Evolutionary conservation across 2,888 invertebrate genomes (phyloP).

Genomic region (Megastigmus dorsalis): DNA sequence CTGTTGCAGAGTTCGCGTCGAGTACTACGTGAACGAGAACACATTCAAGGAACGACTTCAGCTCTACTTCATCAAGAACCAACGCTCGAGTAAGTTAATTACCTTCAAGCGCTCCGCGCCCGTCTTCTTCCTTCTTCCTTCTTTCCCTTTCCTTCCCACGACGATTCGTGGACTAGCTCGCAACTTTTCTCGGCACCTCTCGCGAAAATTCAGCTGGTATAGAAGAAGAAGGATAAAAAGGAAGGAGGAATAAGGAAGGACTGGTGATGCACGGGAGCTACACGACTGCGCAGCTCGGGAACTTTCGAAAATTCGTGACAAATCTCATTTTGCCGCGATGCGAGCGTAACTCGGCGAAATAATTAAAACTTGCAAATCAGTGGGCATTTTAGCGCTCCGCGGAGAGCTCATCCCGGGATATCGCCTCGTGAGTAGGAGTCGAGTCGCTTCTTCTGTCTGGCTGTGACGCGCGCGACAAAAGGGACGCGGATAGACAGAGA

Average conservation of each 20-base stretch:
- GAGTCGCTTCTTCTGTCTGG: too few species aligned
- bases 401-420: too few species aligned
- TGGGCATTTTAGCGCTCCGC: slow-evolving; percentile 17
- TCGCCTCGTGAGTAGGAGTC: too few species aligned
- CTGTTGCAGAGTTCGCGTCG: slow-evolving; percentile 97
- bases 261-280: too few species aligned
- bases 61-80: slow-evolving; percentile 99
- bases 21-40: slow-evolving; percentile 99
- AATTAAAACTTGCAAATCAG: slow-evolving; percentile 48
- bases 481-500: too few species aligned
- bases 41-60: slow-evolving; percentile 99
- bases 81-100: slow-evolving; percentile 95
- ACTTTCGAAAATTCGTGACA: slow-evolving; percentile 44
- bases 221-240: too few species aligned
- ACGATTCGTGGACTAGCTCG: too few species aligned
- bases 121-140: slow-evolving; percentile 2
- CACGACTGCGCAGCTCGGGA: neutral
- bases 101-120: slow-evolving; percentile 42
- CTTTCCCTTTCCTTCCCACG: neutral
- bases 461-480: too few species aligned
- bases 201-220: neutral
- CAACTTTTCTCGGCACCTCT: neutral
- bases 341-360: slow-evolving; percentile 29
- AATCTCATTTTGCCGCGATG: slow-evolving; percentile 36
- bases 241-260: too few species aligned